A percentile compares a stretch with the other conserved stretches of the same genome.
phyloP scores from a whole-genome alignment of 2,113 vertebrate species.

The Platanista minor region DNA sequence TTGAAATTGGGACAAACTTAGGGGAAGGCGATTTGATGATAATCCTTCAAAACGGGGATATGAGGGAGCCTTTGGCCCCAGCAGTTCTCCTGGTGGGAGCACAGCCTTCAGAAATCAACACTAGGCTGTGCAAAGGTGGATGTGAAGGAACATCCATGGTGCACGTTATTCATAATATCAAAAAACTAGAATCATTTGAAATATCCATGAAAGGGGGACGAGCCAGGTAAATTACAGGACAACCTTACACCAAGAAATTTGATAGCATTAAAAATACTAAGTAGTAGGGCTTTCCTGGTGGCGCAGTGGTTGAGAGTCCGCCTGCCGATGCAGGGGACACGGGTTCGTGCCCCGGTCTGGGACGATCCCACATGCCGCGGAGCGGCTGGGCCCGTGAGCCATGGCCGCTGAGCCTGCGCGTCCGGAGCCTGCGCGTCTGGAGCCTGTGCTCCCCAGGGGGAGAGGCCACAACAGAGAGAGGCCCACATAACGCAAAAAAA shows the following conservation, averaged over 20 bases:
- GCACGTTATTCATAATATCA: neutral
- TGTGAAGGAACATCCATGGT: neutral
- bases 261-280: neutral
- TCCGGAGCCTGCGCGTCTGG: too few species aligned
- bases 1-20: neutral
- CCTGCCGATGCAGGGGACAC: too few species aligned
- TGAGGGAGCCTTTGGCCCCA: neutral
- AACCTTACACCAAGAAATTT: neutral
- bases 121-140: neutral
- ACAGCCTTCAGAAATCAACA: neutral
- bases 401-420: too few species aligned
- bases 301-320: too few species aligned
- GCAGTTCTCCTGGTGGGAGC: neutral
- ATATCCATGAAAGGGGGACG: neutral
- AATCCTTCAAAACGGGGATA: neutral
- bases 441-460: too few species aligned
- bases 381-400: too few species aligned
- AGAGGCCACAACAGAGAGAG: too few species aligned
- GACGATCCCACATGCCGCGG: too few species aligned
- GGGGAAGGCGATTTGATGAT: neutral
- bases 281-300: too few species aligned
- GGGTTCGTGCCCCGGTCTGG: too few species aligned
- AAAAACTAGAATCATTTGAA: neutral
- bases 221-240: too few species aligned
- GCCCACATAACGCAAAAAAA: too few species aligned